Conservation (phyloP, 2,888 invertebrate species). For the Molorchus minor region DNA sequence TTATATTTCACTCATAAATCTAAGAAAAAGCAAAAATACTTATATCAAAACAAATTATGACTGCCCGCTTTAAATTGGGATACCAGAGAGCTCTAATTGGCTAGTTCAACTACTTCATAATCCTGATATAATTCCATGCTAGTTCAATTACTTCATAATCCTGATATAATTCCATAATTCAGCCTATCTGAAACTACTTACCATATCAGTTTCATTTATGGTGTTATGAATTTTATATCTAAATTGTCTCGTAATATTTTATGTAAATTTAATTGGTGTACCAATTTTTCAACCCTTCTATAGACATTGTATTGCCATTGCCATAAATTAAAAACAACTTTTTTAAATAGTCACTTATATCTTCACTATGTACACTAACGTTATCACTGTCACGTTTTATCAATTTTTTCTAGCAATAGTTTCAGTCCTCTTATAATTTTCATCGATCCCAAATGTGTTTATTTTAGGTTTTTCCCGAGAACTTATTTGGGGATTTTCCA, state of each 20-base stretch:
- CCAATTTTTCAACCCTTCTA: slow-evolving; percentile 77
- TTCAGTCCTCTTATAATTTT: slow-evolving; percentile 29
- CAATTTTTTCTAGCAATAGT: slow-evolving; percentile 14
- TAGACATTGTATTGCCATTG: slow-evolving; percentile 70
- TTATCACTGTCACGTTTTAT: slow-evolving; percentile 40
- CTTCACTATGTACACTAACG: slow-evolving; percentile 48
- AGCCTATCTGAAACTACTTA: too few relatives aligned
- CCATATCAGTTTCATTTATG: slow-evolving; percentile 10
- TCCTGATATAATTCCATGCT: too few relatives aligned
- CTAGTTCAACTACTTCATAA: too few relatives aligned
- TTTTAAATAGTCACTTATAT: slow-evolving; percentile 67
- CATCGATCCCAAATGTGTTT: slow-evolving; percentile 37
- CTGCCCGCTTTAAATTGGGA: too few relatives aligned
- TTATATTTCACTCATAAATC: too few relatives aligned
- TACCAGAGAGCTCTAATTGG: too few relatives aligned
- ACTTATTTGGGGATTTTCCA: slow-evolving; percentile 30
- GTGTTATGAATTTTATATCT: slow-evolving; percentile 10
- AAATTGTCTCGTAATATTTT: neutral
- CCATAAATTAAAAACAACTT: slow-evolving; percentile 76
- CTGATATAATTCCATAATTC: too few relatives aligned
- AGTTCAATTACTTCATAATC: too few relatives aligned
- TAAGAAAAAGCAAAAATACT: too few relatives aligned
- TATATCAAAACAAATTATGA: too few relatives aligned
- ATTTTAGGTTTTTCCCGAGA: slow-evolving; percentile 46
- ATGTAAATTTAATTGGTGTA: too few relatives aligned